Evolutionary conservation across 2,888 invertebrate species (phyloP), one percentile per base, ranked within the genome.

Genomic region (Agriotes lineatus): DNA sequence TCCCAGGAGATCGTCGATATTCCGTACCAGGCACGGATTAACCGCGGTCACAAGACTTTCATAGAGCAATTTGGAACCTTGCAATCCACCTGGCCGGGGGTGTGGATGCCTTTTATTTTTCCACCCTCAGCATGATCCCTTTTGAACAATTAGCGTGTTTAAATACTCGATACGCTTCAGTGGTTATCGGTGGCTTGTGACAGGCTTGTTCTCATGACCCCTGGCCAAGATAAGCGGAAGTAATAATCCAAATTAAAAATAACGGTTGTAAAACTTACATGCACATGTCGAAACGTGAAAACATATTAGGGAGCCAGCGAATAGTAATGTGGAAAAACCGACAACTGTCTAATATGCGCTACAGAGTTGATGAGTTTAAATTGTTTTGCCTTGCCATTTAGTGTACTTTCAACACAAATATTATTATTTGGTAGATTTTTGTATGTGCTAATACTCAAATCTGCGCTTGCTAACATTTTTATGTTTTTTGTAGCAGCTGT

Each of bases 21-120:
- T 70, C 74, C 75, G 84, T 83, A 73, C 83, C 83, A 75, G 83
- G 83, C 74, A 82, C 83, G 71, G 75, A 67, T 70, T 63, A 54
- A 52, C 54, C 74, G 59, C 71, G 72, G 71, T 62, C 67, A 52
- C 65, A 65, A 61, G 69, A 59, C 64, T 59, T 12, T 35, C 59
- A 60, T 39, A 50, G 69, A 59, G 52, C 35, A 64, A 64, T 69
- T 69, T 65, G 60, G 64, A 68, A 37, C 33, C 67, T 61, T 59
- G 66, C 59, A 67, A 66, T 70, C 42, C 67, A 67, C 70, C 70
- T 70, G 70, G 64, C 61, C 33, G 16, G 60, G 63, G 67, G 65
- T 65, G 58, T 45, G 58, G 59, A 35, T 19, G 59, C 44, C 39
- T 61, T 57, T 67, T 57, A 20, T 57, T 39, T 62, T 60, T 52